phyloP scores from a whole-genome alignment of 2,113 vertebrate genomes.

The Microtus montanus region DNA sequence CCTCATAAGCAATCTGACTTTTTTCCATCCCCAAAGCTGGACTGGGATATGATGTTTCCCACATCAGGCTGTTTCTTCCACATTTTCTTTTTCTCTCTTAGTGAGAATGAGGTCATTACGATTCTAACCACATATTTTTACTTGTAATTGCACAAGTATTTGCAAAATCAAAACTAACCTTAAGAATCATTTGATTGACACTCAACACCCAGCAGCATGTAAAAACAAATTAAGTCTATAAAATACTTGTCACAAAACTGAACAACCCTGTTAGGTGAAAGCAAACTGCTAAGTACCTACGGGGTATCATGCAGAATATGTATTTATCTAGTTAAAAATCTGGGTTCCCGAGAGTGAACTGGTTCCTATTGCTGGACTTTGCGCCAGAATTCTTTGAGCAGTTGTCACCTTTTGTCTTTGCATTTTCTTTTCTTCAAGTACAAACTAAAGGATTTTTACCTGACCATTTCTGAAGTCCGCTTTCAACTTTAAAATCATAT shows the following conservation, averaged over 20 bases:
- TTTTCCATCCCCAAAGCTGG: background rate
- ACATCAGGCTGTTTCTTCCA: background rate
- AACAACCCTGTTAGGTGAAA: constrained; percentile 56
- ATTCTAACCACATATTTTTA: constrained; percentile 61
- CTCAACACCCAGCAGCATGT: constrained; percentile 49
- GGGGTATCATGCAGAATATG: background rate
- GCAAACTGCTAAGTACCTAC: constrained; percentile 46
- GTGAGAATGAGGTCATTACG: constrained; percentile 43
- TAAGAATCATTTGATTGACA: constrained; percentile 75
- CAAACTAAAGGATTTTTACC: constrained; percentile 21
- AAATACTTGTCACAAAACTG: constrained; percentile 70
- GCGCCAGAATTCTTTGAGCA: background rate
- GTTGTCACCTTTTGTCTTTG: background rate
- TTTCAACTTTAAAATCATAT: constrained; percentile 34
- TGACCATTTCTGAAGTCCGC: background rate
- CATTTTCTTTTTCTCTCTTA: background rate
- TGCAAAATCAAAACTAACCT: constrained; percentile 72
- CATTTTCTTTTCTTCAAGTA: constrained; percentile 16
- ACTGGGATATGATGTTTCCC: background rate
- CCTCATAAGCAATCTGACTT: background rate
- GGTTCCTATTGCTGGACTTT: background rate
- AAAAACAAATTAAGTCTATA: constrained; percentile 76
- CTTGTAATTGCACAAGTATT: constrained; percentile 54
- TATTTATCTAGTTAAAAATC: constrained; percentile 3
- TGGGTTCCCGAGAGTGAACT: background rate